A percentile compares a stretch with the other conserved stretches of the same genome.
Conservation (phyloP, 2,888 invertebrate species). For the Anthophora plumipes region DNA sequence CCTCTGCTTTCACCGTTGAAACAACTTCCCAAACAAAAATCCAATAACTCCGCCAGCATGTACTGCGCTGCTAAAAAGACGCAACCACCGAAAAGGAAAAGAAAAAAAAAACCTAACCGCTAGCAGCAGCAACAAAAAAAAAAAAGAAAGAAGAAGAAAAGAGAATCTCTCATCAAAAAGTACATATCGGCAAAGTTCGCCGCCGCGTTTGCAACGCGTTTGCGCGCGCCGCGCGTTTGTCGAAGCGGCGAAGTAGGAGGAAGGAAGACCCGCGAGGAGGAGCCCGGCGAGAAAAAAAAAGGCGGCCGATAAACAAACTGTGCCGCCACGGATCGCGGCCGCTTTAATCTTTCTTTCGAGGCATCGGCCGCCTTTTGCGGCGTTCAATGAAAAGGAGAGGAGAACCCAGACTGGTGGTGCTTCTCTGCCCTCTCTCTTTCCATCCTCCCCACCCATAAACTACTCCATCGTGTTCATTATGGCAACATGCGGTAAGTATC, state of each 20-base stretch:
- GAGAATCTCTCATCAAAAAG: not conserved
- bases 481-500: conserved; percentile 82
- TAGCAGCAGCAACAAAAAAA: not conserved
- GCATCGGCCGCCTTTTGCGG: conserved; percentile 74
- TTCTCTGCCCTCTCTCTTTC: conserved; percentile 1
- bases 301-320: conserved; percentile 80
- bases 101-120: too few species aligned
- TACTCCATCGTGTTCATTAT: conserved; percentile 78
- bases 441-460: not conserved
- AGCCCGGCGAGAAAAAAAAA: conserved; percentile 62
- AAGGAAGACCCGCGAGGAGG: conserved; percentile 33
- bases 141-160: conserved; percentile 1
- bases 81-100: too few species aligned
- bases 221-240: conserved; percentile 19
- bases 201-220: not conserved
- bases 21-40: too few species aligned
- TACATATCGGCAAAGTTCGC: conserved; percentile 7
- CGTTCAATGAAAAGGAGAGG: conserved; percentile 71
- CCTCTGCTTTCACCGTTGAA: too few species aligned
- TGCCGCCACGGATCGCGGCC: conserved; percentile 75
- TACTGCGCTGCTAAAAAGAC: too few species aligned
- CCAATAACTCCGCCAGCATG: too few species aligned
- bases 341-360: conserved; percentile 81
- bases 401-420: conserved; percentile 34
- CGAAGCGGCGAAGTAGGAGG: conserved; percentile 20